phyloP scores from a whole-genome alignment of 2,888 invertebrate genomes.

The Scaptomyza tumidula region DNA sequence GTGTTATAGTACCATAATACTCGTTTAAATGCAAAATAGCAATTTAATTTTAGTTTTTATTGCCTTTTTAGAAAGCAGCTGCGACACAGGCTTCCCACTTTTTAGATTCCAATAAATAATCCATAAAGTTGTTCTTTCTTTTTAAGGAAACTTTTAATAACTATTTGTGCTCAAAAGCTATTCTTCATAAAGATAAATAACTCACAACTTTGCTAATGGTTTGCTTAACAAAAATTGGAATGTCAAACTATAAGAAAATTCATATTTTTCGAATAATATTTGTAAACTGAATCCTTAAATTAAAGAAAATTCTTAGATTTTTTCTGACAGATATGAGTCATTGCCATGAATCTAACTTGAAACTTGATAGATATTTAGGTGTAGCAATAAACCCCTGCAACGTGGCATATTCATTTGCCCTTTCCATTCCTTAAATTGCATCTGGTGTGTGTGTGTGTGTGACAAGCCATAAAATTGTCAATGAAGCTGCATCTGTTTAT shows the following conservation, averaged over 20 bases:
- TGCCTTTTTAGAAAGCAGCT: constrained; percentile 67
- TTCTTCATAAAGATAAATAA: too few species aligned
- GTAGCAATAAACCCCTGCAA: not conserved
- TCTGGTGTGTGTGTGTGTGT: not conserved
- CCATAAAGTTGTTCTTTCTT: constrained; percentile 2
- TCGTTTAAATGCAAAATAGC: constrained; percentile 72
- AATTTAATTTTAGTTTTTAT: constrained; percentile 77
- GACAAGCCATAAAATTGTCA: constrained; percentile 4
- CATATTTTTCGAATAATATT: too few species aligned
- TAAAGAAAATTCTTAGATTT: not conserved
- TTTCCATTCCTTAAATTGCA: not conserved
- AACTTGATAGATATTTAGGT: not conserved
- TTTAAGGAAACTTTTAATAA: constrained; percentile 51
- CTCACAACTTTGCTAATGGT: not conserved
- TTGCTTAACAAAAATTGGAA: not conserved
- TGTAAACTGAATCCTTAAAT: too few species aligned
- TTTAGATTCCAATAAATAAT: constrained; percentile 61
- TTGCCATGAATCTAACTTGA: not conserved
- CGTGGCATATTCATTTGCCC: not conserved
- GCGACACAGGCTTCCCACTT: constrained; percentile 37
- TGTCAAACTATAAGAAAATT: too few species aligned
- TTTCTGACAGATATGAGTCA: not conserved
- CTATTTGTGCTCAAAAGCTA: constrained; percentile 22
- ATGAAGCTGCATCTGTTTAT: constrained; percentile 26
- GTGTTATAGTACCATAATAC: constrained; percentile 31